phyloP scores from a whole-genome alignment of 2,113 vertebrate genomes.

The Gymnarchus niloticus region DNA sequence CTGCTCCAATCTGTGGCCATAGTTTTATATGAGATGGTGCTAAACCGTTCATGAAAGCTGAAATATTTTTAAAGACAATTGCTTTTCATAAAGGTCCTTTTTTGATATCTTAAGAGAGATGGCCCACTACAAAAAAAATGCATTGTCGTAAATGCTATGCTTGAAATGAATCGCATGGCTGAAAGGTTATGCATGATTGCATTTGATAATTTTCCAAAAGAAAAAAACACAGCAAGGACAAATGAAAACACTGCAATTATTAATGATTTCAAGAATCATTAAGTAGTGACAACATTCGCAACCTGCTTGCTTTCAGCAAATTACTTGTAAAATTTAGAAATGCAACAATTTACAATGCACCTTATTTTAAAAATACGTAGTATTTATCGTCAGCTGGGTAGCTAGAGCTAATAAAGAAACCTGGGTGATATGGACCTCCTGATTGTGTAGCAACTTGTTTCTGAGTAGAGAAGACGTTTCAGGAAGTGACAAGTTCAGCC shows the following conservation, averaged over 20 bases:
- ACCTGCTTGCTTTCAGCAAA: background rate
- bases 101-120: background rate
- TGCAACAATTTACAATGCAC: background rate
- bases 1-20: too few relatives aligned
- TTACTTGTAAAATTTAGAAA: background rate
- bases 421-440: background rate
- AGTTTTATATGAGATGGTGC: too few relatives aligned
- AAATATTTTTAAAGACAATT: too few relatives aligned
- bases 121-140: background rate
- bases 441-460: background rate
- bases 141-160: background rate
- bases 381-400: background rate
- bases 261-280: background rate
- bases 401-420: background rate
- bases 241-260: background rate
- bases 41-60: too few relatives aligned
- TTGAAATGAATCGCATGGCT: too few relatives aligned
- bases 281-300: background rate
- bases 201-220: too few relatives aligned
- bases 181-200: too few relatives aligned
- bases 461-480: conserved; percentile 40
- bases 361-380: background rate
- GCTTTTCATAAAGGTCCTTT: too few relatives aligned
- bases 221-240: background rate
- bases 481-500: conserved; percentile 62